Percentiles rank a stretch among this genome's conserved stretches.
phyloP scores from a whole-genome alignment of 2,797 vertebrate species.

The Tokudaia muenninki region DNA sequence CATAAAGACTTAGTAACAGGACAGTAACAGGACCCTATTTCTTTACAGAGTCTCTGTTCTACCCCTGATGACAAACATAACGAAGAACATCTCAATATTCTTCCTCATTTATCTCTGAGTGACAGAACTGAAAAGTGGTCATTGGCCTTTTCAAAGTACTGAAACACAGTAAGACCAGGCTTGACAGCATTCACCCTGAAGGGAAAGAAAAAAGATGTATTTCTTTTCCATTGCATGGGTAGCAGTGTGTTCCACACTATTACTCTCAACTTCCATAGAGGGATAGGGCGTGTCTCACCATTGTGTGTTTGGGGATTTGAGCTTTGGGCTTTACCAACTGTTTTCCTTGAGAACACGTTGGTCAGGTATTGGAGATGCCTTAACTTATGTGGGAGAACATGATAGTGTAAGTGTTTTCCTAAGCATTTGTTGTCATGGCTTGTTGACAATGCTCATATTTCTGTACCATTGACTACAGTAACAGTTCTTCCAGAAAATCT shows the following conservation, averaged over 20 bases:
- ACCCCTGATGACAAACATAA: no score
- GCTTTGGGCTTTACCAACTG: not conserved
- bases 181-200: not conserved
- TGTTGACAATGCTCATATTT: no score
- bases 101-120: not conserved
- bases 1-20: no score
- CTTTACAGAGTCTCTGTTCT: no score
- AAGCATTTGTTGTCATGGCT: not conserved
- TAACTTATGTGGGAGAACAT: not conserved
- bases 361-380: not conserved
- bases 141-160: not conserved
- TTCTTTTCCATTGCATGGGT: not conserved
- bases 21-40: not conserved
- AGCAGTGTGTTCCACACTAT: not conserved
- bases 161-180: not conserved
- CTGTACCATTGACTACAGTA: not conserved
- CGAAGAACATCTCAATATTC: not conserved
- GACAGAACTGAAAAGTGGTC: not conserved
- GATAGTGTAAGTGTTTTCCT: no score
- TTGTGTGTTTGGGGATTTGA: not conserved
- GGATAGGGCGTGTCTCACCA: no score
- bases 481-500: not conserved
- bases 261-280: not conserved
- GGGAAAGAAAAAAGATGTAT: not conserved
- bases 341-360: not conserved